A percentile compares a stretch with the other conserved stretches of the same genome.
Conservation (phyloP, 2,888 invertebrate species). For the Ichneumoninae sp. region DNA sequence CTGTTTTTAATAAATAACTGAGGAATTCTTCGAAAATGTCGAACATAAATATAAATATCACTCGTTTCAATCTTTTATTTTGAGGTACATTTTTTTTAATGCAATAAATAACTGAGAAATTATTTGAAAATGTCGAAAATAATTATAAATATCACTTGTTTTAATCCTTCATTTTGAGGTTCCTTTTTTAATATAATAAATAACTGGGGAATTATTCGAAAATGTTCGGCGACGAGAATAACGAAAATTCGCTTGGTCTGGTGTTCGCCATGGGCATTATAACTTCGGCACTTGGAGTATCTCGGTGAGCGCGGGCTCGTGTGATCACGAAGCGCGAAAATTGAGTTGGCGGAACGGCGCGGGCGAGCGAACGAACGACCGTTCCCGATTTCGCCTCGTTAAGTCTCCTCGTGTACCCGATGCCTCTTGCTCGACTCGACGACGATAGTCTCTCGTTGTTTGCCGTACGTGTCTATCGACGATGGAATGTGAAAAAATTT, state of each 20-base stretch:
- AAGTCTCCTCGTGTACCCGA: slow-evolving; percentile 33
- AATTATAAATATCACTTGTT: no score
- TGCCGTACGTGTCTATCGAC: neutral
- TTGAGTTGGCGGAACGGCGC: slow-evolving; percentile 63
- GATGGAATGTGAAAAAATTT: neutral
- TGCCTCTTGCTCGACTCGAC: slow-evolving; percentile 1
- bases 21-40: no score
- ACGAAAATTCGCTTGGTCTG: neutral
- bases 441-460: neutral
- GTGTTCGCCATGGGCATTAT: slow-evolving; percentile 18
- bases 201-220: no score
- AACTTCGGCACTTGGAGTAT: slow-evolving; percentile 32
- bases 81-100: no score
- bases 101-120: no score
- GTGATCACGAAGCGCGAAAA: slow-evolving; percentile 70
- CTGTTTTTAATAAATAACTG: no score
- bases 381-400: slow-evolving; percentile 65
- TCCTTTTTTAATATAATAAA: no score
- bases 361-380: slow-evolving; percentile 45
- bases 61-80: no score
- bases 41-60: no score
- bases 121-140: no score
- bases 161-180: no score
- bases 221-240: neutral
- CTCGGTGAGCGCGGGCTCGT: slow-evolving; percentile 37